Percentiles rank a stretch among this genome's conserved stretches.
Evolutionary conservation across 2,113 vertebrate species (phyloP).

Genomic region (Hyperoodon ampullatus): DNA sequence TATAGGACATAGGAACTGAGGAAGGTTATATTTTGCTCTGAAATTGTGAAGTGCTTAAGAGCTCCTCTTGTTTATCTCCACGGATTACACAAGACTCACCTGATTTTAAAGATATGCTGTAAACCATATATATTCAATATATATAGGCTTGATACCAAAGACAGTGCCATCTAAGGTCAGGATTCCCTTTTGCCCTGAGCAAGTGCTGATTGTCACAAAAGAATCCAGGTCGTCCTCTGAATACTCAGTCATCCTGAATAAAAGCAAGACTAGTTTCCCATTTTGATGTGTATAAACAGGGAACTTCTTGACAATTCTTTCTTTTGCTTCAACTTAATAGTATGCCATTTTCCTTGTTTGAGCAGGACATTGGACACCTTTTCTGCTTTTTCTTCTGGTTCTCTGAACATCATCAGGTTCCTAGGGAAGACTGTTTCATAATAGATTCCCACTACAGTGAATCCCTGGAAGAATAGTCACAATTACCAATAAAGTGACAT

Average conservation of each 20-base stretch:
- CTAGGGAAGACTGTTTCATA: not conserved
- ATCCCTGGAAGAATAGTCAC: not conserved
- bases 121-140: conserved; percentile 50
- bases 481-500: not conserved
- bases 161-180: conserved; percentile 8
- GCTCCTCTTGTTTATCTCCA: not conserved
- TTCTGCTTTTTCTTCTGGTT: not conserved
- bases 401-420: not conserved
- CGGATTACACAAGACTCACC: not conserved
- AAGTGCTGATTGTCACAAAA: conserved; percentile 17
- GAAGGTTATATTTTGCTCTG: not conserved
- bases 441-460: not conserved
- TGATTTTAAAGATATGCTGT: not conserved
- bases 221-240: conserved; percentile 31
- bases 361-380: not conserved
- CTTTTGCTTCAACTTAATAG: conserved; percentile 1
- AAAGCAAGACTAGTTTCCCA: not conserved
- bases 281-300: not conserved
- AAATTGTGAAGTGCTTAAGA: not conserved
- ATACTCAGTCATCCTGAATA: not conserved
- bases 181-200: conserved; percentile 54
- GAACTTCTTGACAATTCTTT: conserved; percentile 49
- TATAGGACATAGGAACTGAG: not conserved
- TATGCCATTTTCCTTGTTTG: not conserved
- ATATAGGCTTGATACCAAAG: conserved; percentile 60